These are phyloP conservation scores for Pollenia labialis DNA, from an alignment of 2,888 invertebrate genomes.

Conservation along the genomic window DNA sequence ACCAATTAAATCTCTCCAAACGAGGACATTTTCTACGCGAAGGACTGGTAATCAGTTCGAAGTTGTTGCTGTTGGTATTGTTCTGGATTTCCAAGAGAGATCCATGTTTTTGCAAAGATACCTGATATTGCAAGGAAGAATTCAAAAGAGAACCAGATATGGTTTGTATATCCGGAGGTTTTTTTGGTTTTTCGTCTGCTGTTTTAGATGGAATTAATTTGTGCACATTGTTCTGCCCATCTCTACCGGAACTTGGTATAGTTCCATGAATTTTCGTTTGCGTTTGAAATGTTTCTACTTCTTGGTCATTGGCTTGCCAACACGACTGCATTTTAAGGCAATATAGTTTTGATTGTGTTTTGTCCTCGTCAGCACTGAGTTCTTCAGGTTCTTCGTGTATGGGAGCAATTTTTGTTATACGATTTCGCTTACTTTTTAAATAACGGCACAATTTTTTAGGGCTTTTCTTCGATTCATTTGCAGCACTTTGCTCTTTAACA, in stretches of 20 bases:
- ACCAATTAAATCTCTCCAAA: constrained; percentile 77
- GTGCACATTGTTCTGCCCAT: neutral
- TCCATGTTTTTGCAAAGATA: constrained; percentile 71
- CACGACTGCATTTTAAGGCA: constrained; percentile 57
- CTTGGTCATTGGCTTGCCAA: constrained; percentile 68
- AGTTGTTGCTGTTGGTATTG: constrained; percentile 18
- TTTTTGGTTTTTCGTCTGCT: neutral
- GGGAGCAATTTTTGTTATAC: constrained; percentile 61
- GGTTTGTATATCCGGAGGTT: constrained; percentile 21
- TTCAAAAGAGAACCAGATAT: constrained; percentile 41
- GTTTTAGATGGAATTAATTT: neutral
- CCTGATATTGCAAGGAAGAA: constrained; percentile 68
- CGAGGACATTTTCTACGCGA: constrained; percentile 46
- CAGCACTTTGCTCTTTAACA: neutral
- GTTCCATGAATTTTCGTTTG: constrained; percentile 70
- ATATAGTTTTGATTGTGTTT: constrained; percentile 70
- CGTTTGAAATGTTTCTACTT: constrained; percentile 76
- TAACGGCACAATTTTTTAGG: constrained; percentile 51
- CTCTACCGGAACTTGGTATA: neutral
- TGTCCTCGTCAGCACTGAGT: neutral
- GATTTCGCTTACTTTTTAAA: constrained; percentile 46
- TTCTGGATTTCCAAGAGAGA: constrained; percentile 64
- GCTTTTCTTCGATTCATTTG: neutral
- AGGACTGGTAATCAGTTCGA: constrained; percentile 14
- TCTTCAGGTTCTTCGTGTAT: constrained; percentile 67